Evolutionary conservation across 2,797 vertebrate species (phyloP).

Genomic region (Florisuga fusca): DNA sequence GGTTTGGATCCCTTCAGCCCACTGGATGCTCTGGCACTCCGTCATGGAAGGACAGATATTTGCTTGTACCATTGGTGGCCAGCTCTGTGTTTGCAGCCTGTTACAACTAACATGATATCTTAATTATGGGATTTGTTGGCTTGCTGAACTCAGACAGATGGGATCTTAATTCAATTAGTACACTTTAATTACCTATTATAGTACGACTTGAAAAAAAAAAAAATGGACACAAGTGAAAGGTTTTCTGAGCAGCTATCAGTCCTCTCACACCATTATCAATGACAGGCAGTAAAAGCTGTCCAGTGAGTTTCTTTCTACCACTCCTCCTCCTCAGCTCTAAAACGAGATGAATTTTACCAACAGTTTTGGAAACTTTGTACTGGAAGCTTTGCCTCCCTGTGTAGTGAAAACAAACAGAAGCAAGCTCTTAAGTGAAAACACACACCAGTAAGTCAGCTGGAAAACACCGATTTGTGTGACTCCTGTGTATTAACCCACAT

Average conservation of each 20-base stretch:
- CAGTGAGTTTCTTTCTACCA: neutral
- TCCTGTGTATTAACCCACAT: neutral
- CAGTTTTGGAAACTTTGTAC: neutral
- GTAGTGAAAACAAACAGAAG: neutral
- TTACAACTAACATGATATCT: constrained; percentile 87
- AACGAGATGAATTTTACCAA: neutral
- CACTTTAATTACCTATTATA: constrained; percentile 83
- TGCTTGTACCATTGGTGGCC: neutral
- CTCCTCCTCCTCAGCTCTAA: neutral
- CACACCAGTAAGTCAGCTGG: neutral
- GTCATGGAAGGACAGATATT: neutral
- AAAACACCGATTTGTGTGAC: neutral
- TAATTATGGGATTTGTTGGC: constrained; percentile 92
- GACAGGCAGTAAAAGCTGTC: neutral
- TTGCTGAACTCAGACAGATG: constrained; percentile 92
- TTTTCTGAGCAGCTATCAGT: neutral
- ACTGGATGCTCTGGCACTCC: neutral
- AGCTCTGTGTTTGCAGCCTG: constrained; percentile 69
- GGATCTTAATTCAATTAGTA: constrained; percentile 93
- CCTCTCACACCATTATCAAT: no score
- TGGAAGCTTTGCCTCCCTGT: neutral
- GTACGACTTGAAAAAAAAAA: constrained; percentile 73
- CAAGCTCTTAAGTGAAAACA: neutral
- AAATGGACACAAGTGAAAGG: constrained; percentile 80
- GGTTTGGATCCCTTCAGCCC: neutral